phyloP scores from a whole-genome alignment of 1,140 invertebrate genomes.

The Calycopis cecrops region DNA sequence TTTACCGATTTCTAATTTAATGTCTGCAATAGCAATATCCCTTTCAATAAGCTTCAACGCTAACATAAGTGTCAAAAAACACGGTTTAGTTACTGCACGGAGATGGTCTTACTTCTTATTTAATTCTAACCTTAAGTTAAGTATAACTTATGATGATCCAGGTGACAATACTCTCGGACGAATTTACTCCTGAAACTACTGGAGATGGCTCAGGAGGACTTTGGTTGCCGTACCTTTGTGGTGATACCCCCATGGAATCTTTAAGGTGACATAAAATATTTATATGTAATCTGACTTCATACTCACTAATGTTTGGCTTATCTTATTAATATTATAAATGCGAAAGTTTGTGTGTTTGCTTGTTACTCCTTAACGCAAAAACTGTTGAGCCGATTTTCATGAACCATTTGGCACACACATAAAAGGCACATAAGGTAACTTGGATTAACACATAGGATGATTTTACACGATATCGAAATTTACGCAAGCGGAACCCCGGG shows the following conservation, averaged over 20 bases:
- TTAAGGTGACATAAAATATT: conserved; percentile 72
- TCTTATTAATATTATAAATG: background rate
- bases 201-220: conserved; percentile 86
- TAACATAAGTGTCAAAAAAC: no score
- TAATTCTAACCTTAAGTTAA: background rate
- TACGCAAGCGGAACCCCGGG: no score
- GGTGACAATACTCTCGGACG: conserved; percentile 80
- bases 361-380: no score
- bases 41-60: no score
- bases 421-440: no score
- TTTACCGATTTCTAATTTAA: no score
- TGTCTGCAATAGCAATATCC: no score
- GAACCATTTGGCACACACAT: no score
- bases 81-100: background rate
- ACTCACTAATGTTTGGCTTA: background rate
- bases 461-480: no score
- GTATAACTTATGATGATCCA: conserved; percentile 30
- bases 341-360: no score
- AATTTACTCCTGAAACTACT: conserved; percentile 83
- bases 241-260: conserved; percentile 75
- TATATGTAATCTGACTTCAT: conserved; percentile 6
- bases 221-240: conserved; percentile 82
- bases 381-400: no score
- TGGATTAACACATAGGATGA: no score
- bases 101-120: conserved; percentile 4